Base-by-base conservation (phyloP, 2,888 invertebrate species). In the Sthenelais limicola region DNA sequence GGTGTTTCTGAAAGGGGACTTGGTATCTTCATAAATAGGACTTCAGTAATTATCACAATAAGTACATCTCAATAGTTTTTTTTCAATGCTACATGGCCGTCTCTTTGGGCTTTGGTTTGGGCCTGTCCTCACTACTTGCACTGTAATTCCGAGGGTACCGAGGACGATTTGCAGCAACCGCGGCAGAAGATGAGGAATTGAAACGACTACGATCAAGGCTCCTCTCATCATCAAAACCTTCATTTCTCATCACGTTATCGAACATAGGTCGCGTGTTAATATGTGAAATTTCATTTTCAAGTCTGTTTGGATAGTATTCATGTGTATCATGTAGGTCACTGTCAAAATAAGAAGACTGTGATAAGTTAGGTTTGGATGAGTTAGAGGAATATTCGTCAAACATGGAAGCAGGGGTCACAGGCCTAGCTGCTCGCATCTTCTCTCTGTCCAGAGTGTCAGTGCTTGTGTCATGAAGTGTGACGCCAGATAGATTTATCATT, bases 201-300 rank as follows among this genome's bases (percentile, higher is more conserved):
- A 38, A 49, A 21, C 49, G 32, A 24, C 62, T 52, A n/a, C 71
- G 52, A 35, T 72, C 74, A 30, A 72, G n/a, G 33, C 71, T 74
- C 7, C 72, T 32, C n/a, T 75, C 74, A 54, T 74, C 72, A 24
- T 47, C 67, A 30, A 33, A 71, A 9, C 24, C 68, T 7, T 74
- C 68, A 26, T 74, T 73, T 15, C 71, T 30, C 30, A 68, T 26
- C 32, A 72, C 68, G 5, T 52, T 67, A 35, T 74, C 74, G 26
- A 52, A 69, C 33, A 54, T 51, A 4, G 67, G 74, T 5, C 68
- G 18, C 33, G 74, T 67, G 21, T 47, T 35, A 30, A 74, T 68
- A 47, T 71, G 58, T n/a, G 80, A 77, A 18, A 81, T 77, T 72
- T 82, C 81, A 72, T 82, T 82, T 68, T 82, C 82, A 18, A 81